Conservation (phyloP, 2,888 invertebrate genomes). For the Heliconius erato region DNA sequence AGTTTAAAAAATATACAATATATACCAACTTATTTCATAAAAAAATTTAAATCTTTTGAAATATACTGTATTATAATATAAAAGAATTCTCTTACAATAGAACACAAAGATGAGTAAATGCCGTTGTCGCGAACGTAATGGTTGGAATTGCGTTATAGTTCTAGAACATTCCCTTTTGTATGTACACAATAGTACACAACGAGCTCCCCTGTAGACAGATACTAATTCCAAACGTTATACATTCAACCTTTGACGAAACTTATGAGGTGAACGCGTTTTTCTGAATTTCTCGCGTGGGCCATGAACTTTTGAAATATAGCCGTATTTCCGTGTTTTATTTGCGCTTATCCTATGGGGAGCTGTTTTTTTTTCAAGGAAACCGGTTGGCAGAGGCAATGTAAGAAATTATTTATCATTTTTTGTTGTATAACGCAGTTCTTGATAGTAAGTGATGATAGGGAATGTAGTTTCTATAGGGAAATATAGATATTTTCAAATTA, state of each 20-base stretch:
- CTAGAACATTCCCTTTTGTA: conserved; percentile 67
- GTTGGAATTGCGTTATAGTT: conserved; percentile 69
- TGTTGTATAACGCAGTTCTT: not conserved
- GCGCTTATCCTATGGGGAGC: conserved; percentile 49
- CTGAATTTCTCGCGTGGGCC: conserved; percentile 43
- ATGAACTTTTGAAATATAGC: conserved; percentile 50
- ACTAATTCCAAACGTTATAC: conserved; percentile 72
- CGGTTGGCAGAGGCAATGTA: not conserved
- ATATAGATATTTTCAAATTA: not conserved
- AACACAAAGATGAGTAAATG: conserved; percentile 64
- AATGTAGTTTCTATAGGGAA: not conserved
- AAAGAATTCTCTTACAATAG: conserved; percentile 64
- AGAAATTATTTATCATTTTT: conserved; percentile 8
- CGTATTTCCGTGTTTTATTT: conserved; percentile 55
- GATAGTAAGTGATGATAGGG: not conserved
- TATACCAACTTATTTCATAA: not conserved
- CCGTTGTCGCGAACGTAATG: conserved; percentile 62
- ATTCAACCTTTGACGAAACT: conserved; percentile 59
- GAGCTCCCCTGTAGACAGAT: conserved; percentile 72
- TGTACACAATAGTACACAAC: conserved; percentile 70
- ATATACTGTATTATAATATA: conserved; percentile 18
- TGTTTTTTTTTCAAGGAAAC: conserved; percentile 21
- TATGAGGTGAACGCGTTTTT: conserved; percentile 56
- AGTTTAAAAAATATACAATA: not conserved
- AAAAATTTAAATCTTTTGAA: conserved; percentile 23